These are phyloP conservation scores for Pelmatolapia mariae DNA, from an alignment of 2,113 vertebrate species.

Conservation along the genomic window DNA sequence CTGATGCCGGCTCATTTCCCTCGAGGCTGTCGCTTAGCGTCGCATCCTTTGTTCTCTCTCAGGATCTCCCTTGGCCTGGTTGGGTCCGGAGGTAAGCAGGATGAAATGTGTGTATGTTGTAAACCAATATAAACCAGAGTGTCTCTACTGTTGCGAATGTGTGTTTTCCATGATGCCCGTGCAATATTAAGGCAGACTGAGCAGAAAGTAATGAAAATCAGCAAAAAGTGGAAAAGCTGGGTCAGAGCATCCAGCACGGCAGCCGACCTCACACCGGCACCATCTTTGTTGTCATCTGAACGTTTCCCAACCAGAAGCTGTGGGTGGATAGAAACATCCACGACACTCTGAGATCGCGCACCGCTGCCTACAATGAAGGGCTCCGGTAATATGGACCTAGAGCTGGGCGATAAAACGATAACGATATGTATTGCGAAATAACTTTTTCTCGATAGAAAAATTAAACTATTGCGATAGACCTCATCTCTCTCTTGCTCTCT, in stretches of 20 bases:
- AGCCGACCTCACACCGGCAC: neutral
- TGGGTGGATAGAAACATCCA: neutral
- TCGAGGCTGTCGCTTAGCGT: too few species aligned
- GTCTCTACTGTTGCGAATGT: accelerated
- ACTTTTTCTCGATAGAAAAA: too few species aligned
- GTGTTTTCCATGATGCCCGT: neutral
- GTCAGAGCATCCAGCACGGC: too few species aligned
- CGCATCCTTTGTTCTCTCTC: neutral
- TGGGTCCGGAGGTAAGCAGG: accelerated
- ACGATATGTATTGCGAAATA: too few species aligned
- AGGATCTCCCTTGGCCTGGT: neutral
- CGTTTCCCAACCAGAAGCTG: neutral
- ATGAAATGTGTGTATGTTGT: neutral
- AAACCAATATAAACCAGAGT: accelerated
- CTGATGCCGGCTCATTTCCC: too few species aligned
- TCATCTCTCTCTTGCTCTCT: too few species aligned
- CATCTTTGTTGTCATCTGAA: too few species aligned
- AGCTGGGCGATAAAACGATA: too few species aligned
- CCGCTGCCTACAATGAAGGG: too few species aligned
- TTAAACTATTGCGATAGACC: too few species aligned
- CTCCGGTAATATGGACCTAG: too few species aligned
- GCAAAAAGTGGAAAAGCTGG: neutral
- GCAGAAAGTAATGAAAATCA: neutral
- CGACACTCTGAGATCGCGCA: too few species aligned
- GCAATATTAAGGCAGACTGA: neutral